Conservation (phyloP, 2,888 invertebrate genomes). For the Drosophila silvestris region DNA sequence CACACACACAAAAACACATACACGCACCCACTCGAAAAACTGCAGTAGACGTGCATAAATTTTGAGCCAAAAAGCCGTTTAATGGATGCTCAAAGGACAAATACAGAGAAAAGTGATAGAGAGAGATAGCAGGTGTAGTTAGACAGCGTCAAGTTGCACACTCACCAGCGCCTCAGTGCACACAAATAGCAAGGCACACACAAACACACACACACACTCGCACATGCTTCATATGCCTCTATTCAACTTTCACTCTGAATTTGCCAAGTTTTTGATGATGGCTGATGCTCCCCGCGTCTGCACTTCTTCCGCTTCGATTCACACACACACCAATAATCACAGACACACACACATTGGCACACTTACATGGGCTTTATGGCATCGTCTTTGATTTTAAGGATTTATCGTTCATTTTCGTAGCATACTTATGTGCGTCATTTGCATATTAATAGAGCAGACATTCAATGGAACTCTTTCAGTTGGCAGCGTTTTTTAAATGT, state of each 20-base stretch:
- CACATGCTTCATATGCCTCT: conserved; percentile 36
- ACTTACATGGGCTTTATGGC: conserved; percentile 15
- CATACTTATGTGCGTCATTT: conserved; percentile 76
- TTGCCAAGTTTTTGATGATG: conserved; percentile 67
- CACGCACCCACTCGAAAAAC: conserved; percentile 25
- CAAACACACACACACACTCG: conserved; percentile 12
- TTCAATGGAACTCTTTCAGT: conserved; percentile 30
- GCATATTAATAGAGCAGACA: conserved; percentile 71
- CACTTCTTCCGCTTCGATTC: conserved; percentile 29
- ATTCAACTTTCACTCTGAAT: conserved; percentile 78
- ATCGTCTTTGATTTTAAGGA: conserved; percentile 77
- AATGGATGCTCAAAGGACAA: conserved; percentile 22
- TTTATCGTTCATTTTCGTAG: conserved; percentile 69
- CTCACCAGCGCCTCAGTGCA: conserved; percentile 59
- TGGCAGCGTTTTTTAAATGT: conserved; percentile 47
- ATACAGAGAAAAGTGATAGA: conserved; percentile 9
- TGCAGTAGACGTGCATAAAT: conserved; percentile 71
- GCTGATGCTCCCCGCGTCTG: neutral
- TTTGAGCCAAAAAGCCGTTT: conserved; percentile 70
- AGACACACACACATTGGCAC: conserved; percentile 7
- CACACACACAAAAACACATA: conserved; percentile 20
- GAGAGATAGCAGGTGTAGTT: conserved; percentile 20
- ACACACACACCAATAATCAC: conserved; percentile 13
- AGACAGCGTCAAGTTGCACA: conserved; percentile 58
- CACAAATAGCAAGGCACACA: conserved; percentile 53